Evolutionary conservation across 2,113 vertebrate genomes (phyloP).

Genomic region (Perognathus longimembris): DNA sequence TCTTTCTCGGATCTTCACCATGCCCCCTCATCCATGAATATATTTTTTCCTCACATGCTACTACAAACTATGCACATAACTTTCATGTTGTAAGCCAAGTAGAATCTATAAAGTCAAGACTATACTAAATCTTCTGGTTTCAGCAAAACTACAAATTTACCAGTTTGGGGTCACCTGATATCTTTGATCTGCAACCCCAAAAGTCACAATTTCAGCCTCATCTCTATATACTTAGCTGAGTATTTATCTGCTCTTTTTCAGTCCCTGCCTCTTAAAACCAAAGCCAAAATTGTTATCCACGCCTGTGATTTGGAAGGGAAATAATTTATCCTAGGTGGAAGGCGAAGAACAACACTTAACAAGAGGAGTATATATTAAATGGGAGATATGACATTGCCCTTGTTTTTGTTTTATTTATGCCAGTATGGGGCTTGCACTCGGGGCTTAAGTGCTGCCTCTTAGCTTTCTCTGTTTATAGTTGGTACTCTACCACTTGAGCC

Average conservation of each 20-base stretch:
- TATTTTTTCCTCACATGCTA: not conserved
- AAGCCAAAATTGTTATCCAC: not conserved
- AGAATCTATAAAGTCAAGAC: not conserved
- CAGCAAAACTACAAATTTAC: not conserved
- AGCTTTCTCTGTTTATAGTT: too few relatives aligned
- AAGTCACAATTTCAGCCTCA: not conserved
- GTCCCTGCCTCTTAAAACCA: not conserved
- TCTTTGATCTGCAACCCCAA: not conserved
- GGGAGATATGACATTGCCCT: not conserved
- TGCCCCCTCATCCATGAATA: not conserved
- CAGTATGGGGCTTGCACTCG: too few relatives aligned
- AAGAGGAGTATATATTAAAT: fast-evolving
- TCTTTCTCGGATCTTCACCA: not conserved
- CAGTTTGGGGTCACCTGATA: not conserved
- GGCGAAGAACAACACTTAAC: not conserved
- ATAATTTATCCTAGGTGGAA: not conserved
- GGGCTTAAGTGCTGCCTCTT: too few relatives aligned
- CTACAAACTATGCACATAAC: not conserved
- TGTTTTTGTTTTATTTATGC: too few relatives aligned
- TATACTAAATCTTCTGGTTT: not conserved
- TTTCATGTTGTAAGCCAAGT: slow-evolving; percentile 18
- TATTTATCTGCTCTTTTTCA: not conserved
- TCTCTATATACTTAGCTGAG: not conserved
- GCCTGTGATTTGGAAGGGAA: not conserved
- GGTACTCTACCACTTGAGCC: too few relatives aligned